phyloP scores from a whole-genome alignment of 2,797 vertebrate genomes.

The Danio albolineatus region DNA sequence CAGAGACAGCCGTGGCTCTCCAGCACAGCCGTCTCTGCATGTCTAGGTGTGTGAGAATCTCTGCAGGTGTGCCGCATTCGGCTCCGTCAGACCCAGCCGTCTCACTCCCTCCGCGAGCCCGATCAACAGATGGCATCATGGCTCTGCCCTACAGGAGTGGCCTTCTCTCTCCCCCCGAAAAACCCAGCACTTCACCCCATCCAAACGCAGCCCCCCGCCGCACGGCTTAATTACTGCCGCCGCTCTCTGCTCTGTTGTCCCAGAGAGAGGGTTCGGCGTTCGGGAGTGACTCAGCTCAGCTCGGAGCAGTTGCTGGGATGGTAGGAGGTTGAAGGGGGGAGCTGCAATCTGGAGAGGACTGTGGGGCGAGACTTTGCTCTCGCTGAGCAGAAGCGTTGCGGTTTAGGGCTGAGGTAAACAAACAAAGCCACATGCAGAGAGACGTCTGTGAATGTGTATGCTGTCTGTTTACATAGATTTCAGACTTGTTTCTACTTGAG shows the following conservation, averaged over 20 bases:
- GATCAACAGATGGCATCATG: conserved; percentile 60
- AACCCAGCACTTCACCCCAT: conserved; percentile 32
- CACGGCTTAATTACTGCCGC: conserved; percentile 54
- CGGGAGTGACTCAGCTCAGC: conserved; percentile 40
- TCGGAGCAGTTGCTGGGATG: conserved; percentile 24
- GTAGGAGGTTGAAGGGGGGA: conserved; percentile 29
- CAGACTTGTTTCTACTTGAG: background rate
- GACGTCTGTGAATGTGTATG: conserved; percentile 27
- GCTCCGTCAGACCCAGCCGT: conserved; percentile 44
- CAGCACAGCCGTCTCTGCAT: conserved; percentile 24
- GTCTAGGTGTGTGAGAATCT: conserved; percentile 41
- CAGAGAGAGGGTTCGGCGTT: conserved; percentile 38
- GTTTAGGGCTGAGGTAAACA: conserved; percentile 55
- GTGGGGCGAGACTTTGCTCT: conserved; percentile 47
- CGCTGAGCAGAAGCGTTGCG: conserved; percentile 40
- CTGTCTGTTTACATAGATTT: background rate
- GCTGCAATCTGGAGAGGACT: conserved; percentile 41
- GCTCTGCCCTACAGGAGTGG: conserved; percentile 45
- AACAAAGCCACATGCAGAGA: conserved; percentile 55
- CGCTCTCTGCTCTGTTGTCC: conserved; percentile 20
- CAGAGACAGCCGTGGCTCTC: conserved; percentile 26
- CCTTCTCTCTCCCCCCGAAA: conserved; percentile 25
- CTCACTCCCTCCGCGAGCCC: conserved; percentile 45
- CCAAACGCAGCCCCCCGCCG: conserved; percentile 38
- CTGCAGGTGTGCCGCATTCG: conserved; percentile 43